Evolutionary conservation across 2,113 vertebrate genomes (phyloP).

Genomic region (Catharus bicknelli): DNA sequence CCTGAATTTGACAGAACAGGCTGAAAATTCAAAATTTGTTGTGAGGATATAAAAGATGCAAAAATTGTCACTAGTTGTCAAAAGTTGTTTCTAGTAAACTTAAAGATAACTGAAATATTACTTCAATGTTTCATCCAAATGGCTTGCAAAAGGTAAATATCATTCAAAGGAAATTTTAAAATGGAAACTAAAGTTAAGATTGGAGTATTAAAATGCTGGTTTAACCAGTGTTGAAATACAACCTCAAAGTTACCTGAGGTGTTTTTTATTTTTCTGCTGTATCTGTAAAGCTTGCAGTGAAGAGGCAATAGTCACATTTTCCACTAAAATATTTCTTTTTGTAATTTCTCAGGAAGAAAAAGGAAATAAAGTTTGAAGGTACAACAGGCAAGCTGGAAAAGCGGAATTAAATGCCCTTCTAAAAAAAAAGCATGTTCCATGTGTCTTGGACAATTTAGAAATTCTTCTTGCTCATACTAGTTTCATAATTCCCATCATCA

Average conservation of each 20-base stretch:
- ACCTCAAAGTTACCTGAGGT: background rate
- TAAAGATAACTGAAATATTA: background rate
- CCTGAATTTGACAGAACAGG: background rate
- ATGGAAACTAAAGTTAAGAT: background rate
- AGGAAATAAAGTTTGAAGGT: background rate
- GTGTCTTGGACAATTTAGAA: background rate
- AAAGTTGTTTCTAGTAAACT: background rate
- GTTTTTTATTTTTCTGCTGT: background rate
- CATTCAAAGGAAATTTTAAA: background rate
- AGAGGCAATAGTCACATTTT: background rate
- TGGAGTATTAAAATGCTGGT: background rate
- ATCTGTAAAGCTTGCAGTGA: background rate
- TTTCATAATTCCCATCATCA: background rate
- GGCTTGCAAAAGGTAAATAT: background rate
- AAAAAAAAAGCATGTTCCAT: background rate
- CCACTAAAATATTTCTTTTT: background rate
- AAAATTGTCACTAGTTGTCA: background rate
- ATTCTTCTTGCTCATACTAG: background rate
- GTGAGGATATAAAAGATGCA: background rate
- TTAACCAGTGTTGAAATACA: background rate
- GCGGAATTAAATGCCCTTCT: background rate
- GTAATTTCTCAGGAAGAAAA: background rate
- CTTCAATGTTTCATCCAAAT: background rate
- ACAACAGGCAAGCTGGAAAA: background rate
- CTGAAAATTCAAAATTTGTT: background rate